Evolutionary conservation across 2,888 invertebrate species (phyloP), one percentile per base, ranked within the genome.

Genomic region (Xestoiulus laeticollis): DNA sequence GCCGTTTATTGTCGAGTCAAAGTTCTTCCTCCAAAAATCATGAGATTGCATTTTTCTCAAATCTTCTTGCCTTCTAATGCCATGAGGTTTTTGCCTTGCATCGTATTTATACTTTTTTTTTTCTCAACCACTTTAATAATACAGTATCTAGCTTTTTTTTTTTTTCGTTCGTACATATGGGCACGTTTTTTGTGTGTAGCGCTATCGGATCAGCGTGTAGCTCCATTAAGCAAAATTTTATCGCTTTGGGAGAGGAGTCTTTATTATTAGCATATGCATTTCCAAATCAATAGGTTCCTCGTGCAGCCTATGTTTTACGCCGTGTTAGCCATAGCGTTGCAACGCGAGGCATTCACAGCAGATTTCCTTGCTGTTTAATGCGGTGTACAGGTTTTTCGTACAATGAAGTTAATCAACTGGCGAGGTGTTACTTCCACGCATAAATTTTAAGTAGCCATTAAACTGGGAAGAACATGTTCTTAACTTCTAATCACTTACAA

Each of bases 361-460:
- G 26, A 68, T 68, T 68, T 68, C 26, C 68, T 68, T 6, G 1
- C 22, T 26, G 68, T 26, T 68, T 22, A 68, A 68, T 68, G 26
- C 68, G 68, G 68, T 26, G 68, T 59, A 26, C 10, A 5, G 10
- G 22, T 68, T 68, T 68, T 68, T 22, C 68, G 10, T 12, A 68
- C 68, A 68, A 68, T 26, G 68, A 26, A 68, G 68, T 68, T 68
- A 68, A 68, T 68, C 68, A 68, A 68, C 68, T 68, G 68, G 68
- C 68, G 68, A 68, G 68, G 68, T 68, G 68, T 68, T 68, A 68
- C 68, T 68, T 26, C 26, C 26, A 68, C 10, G 68, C 68, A 26
- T 68, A 68, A 68, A 68, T 68, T 68, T 68, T 68, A 68, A 68
- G 68, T 68, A 68, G 68, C 68, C 68, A 68, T 68, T 68, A 68